Evolutionary conservation across 2,888 invertebrate genomes (phyloP), one percentile per base, ranked within the genome.

Genomic region (Nymphalis urticae): DNA sequence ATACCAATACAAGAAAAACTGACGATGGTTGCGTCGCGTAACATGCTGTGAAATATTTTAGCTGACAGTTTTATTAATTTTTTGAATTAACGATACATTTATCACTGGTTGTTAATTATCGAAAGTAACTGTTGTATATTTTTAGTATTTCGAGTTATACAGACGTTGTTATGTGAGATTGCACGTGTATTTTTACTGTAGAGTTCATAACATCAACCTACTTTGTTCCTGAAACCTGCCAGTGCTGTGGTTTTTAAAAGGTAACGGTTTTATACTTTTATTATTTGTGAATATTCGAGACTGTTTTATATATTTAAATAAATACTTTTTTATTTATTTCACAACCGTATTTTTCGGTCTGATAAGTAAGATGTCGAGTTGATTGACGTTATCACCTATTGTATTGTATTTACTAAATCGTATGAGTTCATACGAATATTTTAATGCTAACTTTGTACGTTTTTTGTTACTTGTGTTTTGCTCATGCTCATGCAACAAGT

Each of bases 191-290:
- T 82, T 83, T 80, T 77, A 76, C 79, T 77, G 76, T 79, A 81
- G 64, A 71, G 67, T 80, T 79, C 79, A 82, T 78, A 79, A 82
- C 81, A 78, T 81, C 83, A 86, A 81, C 84, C 83, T 86, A 87
- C 87, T 85, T 89, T 84, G 87, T 88, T 88, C 87, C 86, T 87
- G 87, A 82, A 86, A 87, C 85, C 85, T 85, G 86, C 79, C 80
- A 85, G 77, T 80, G 80, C 86, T 84, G 86, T 85, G 76, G 86
- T 87, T 87, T 90, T 87, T 79, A 86, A 90, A 90, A 90, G 90
- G 90, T 91, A 91, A 90, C 90, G 89, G 89, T 85, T 88, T 83
- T 77, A 76, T 70, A 75, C 76, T 75, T 77, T 76, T 60, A 58
- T 67, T 54, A 50, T 66, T 60, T 24, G 73, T 74, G 4, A 58